Conservation (phyloP, 2,797 vertebrate species). For the Rousettus madagascariensis region DNA sequence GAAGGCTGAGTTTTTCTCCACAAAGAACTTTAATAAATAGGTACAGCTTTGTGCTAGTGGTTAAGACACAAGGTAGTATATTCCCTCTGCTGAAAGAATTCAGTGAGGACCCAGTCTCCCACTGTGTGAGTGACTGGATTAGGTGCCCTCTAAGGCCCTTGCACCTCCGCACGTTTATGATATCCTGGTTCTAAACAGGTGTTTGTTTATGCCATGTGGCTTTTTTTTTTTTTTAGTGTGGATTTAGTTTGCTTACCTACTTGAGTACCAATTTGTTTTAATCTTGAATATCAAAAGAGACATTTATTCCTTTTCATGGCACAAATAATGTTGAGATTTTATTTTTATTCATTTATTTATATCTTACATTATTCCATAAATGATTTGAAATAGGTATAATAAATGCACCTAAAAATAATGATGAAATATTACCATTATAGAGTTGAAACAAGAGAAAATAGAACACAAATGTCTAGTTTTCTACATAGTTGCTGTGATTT, state of each 20-base stretch:
- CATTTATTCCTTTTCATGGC: neutral
- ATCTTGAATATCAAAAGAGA: neutral
- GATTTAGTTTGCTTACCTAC: neutral
- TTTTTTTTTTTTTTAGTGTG: neutral
- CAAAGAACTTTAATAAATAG: neutral
- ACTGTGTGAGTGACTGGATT: neutral
- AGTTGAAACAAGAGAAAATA: neutral
- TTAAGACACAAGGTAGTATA: neutral
- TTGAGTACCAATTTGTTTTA: constrained; percentile 29
- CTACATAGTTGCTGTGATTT: neutral
- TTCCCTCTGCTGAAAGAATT: neutral
- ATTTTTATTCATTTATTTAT: constrained; percentile 9
- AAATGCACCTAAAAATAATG: constrained; percentile 9
- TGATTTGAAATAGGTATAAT: constrained; percentile 34
- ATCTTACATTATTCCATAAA: neutral
- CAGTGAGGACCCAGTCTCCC: neutral
- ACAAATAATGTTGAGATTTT: constrained; percentile 35
- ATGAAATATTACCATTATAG: neutral
- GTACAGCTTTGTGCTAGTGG: neutral
- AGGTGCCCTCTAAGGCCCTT: neutral
- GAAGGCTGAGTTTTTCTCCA: neutral
- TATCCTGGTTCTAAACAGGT: neutral
- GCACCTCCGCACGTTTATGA: neutral
- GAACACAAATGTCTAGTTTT: neutral
- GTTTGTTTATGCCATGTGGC: neutral